Conservation (phyloP, 2,888 invertebrate species). For the Agrotis ipsilon region DNA sequence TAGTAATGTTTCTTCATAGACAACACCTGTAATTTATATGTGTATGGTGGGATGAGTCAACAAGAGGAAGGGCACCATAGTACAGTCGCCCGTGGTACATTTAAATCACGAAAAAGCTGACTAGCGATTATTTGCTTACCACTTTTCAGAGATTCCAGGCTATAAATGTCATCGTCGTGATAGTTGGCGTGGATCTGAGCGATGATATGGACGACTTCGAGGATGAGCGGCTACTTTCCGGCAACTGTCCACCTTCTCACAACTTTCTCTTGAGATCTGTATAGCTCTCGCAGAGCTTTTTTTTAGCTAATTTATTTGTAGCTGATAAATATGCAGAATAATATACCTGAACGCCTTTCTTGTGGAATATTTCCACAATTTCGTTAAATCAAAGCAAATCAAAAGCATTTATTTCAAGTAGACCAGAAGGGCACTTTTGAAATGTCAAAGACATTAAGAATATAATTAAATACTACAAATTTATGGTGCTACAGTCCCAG, state of each 20-base stretch:
- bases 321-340: no score
- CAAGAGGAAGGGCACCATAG: conserved; percentile 9
- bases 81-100: background rate
- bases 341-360: no score
- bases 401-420: no score
- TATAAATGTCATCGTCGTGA: conserved; percentile 9
- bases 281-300: no score
- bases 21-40: conserved; percentile 24
- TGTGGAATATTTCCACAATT: no score
- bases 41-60: conserved; percentile 15
- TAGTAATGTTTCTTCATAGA: conserved; percentile 28
- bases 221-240: conserved; percentile 18
- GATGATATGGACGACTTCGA: conserved; percentile 20
- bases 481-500: no score
- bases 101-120: conserved; percentile 14
- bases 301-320: no score
- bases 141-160: conserved; percentile 17
- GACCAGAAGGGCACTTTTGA: no score
- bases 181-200: conserved; percentile 20
- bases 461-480: no score
- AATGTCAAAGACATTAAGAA: no score
- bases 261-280: no score
- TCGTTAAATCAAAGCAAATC: no score
- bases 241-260: background rate
- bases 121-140: conserved; percentile 6